Conservation (phyloP, 2,113 vertebrate species). For the Mirza zaza region DNA sequence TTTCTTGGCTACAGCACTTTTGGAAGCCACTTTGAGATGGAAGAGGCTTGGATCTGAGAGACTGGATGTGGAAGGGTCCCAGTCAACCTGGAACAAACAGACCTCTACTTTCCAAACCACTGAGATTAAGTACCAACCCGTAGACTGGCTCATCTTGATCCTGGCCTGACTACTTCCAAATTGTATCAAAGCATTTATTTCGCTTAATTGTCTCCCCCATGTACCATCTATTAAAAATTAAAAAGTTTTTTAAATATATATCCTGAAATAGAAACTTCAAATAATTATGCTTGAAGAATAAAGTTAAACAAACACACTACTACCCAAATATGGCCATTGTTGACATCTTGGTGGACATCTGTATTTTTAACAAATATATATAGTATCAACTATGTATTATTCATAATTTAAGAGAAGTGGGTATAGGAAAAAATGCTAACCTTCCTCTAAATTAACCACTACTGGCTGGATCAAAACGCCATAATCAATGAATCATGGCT, state of each 20-base stretch:
- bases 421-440: not conserved
- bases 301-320: not conserved
- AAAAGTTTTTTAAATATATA: not conserved
- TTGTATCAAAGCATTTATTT: not conserved
- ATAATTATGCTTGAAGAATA: not conserved
- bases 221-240: not conserved
- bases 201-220: not conserved
- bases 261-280: not conserved
- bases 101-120: not conserved
- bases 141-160: not conserved
- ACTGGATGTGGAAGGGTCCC: not conserved
- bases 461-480: not conserved
- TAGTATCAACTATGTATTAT: not conserved
- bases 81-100: not conserved
- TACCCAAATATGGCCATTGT: not conserved
- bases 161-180: not conserved
- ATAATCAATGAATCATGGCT: not conserved
- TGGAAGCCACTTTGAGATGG: not conserved
- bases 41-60: not conserved
- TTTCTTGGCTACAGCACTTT: not conserved
- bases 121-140: not conserved
- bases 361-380: not conserved
- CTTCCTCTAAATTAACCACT: not conserved
- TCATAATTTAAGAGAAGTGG: not conserved
- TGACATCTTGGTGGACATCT: not conserved